phyloP scores from a whole-genome alignment of 1,140 invertebrate species.

The silkworm (Bombyx mori) region ASM3026992v2 NC_085127.1:10472501-10473000 shows the following conservation, averaged over 20 bases:
- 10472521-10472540: too few relatives aligned
- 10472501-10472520: too few relatives aligned
- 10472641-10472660: slow-evolving; percentile 58
- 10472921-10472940: slow-evolving; percentile 70
- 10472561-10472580: too few relatives aligned
- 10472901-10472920: slow-evolving; percentile 70
- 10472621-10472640: slow-evolving; percentile 43
- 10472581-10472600: too few relatives aligned
- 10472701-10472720: slow-evolving; percentile 15
- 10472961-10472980: slow-evolving; percentile 66
- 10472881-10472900: slow-evolving; percentile 68
- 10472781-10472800: background rate
- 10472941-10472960: slow-evolving; percentile 67
- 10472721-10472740: slow-evolving; percentile 20
- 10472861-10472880: slow-evolving; percentile 44
- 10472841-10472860: background rate
- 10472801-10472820: background rate
- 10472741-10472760: slow-evolving; percentile 15
- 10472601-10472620: background rate
- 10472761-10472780: background rate
- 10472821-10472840: background rate
- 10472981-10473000: slow-evolving; percentile 35
- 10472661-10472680: slow-evolving; percentile 62
- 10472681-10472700: slow-evolving; percentile 61
- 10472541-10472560: too few relatives aligned